Conservation (phyloP, 2,113 vertebrate genomes). For the Calyptommatus sinebrachiatus region DNA sequence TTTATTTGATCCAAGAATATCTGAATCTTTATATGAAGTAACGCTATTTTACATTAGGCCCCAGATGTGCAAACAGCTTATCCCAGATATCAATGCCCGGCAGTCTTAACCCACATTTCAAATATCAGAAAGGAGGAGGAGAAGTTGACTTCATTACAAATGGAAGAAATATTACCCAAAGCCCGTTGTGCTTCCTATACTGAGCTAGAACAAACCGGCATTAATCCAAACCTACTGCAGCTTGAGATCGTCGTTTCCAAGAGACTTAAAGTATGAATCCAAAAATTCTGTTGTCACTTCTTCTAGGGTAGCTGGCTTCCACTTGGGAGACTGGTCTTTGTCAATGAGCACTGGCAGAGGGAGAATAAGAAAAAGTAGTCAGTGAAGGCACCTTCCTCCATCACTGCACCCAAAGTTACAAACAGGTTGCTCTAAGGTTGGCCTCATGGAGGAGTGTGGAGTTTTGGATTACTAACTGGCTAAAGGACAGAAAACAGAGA, state of each 20-base stretch:
- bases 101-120: background rate
- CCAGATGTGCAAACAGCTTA: conserved; percentile 1
- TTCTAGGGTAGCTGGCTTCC: conserved; percentile 83
- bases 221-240: conserved; percentile 65
- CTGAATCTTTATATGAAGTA: background rate
- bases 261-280: conserved; percentile 80
- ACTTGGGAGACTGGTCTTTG: conserved; percentile 87
- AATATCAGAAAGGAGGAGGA: conserved; percentile 9
- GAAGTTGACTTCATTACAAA: conserved; percentile 26
- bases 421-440: too few species aligned
- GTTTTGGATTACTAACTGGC: too few species aligned
- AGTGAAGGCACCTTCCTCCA: background rate
- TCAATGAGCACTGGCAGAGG: conserved; percentile 84
- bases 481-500: too few species aligned
- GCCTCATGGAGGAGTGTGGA: too few species aligned
- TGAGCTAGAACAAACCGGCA: conserved; percentile 8
- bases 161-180: conserved; percentile 28
- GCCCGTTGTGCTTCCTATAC: conserved; percentile 13
- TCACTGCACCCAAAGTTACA: background rate
- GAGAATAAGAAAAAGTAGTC: conserved; percentile 21
- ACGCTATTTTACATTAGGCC: conserved; percentile 10
- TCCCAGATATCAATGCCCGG: background rate
- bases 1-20: background rate
- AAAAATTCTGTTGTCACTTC: conserved; percentile 81
- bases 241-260: conserved; percentile 82